Evolutionary conservation across 2,888 invertebrate genomes (phyloP), one percentile per base, ranked within the genome.

Genomic region (Agonopterix heracliana): DNA sequence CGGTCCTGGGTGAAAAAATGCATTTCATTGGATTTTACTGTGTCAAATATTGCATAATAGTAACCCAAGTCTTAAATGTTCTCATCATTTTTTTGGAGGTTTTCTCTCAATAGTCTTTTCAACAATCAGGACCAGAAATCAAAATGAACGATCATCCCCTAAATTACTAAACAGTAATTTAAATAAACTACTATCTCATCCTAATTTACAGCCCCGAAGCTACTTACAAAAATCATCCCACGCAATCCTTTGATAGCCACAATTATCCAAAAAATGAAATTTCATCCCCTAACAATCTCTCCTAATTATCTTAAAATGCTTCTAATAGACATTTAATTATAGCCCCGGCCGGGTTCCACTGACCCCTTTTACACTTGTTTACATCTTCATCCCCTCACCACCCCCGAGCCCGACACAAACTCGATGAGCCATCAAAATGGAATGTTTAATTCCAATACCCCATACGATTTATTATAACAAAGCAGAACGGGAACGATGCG

Each of bases 361-460:
- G 87, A 87, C 87, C 88, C 87, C 85, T 86, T 85, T 87, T 86
- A 85, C 88, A 87, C 87, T 85, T 88, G 87, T 86, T 88, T 87
- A 88, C 87, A 81, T 86, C 87, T 88, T 80, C 79, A 88, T 88
- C 84, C 85, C 82, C 71, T 67, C 71, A 60, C 71, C 68, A 55
- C 71, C 71, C 70, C 53, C 67, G 56, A 54, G 70, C 70, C 53
- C 67, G 56, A 54, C 66, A 52, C 64, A 60, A 77, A 74, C 64
- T 75, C 84, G 80, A 68, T 84, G 78, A 86, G 71, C 76, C 86
- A 87, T 87, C 86, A 82, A 85, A 86, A 83, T 77, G 84, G 84
- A 85, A 84, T 86, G 86, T 81, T 81, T 84, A 84, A 86, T 82
- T 85, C 85, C 80, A 79, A 83, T 85, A 78, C 78, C 78, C 75